Conservation (phyloP, 2,888 invertebrate genomes). For the Heliconius charithonia region DNA sequence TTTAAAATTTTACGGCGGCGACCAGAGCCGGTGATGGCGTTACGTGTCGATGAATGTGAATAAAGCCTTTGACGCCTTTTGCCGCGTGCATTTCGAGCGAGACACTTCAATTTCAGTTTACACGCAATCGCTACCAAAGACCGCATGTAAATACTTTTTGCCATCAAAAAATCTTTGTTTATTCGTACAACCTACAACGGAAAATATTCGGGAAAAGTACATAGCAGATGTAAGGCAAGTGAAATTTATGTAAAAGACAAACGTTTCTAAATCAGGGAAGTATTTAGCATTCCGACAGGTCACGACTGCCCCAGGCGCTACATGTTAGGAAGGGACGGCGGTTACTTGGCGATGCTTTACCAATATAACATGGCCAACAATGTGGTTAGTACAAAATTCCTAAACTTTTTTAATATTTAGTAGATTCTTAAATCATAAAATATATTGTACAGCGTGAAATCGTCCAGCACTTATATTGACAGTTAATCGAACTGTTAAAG, state of each 20-base stretch:
- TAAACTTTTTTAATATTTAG: neutral
- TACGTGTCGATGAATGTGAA: constrained; percentile 73
- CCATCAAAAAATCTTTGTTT: constrained; percentile 42
- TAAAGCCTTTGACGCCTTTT: constrained; percentile 79
- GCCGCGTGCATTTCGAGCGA: constrained; percentile 68
- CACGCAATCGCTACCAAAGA: constrained; percentile 58
- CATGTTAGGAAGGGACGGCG: constrained; percentile 66
- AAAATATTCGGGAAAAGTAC: neutral
- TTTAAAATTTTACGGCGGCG: constrained; percentile 56
- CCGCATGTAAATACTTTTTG: constrained; percentile 47
- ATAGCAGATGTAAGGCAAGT: neutral
- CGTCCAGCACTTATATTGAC: too few species aligned
- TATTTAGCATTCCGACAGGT: constrained; percentile 66
- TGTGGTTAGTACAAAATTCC: constrained; percentile 13
- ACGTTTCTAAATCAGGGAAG: constrained; percentile 48
- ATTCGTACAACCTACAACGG: constrained; percentile 19
- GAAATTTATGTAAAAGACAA: constrained; percentile 29
- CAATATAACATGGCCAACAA: constrained; percentile 56
- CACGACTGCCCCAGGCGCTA: constrained; percentile 53
- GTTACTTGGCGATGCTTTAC: constrained; percentile 61
- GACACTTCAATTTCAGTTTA: constrained; percentile 73
- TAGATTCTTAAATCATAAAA: too few species aligned
- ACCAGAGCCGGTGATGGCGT: constrained; percentile 59
- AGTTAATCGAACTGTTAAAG: too few species aligned
- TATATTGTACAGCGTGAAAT: too few species aligned